Evolutionary conservation across 2,888 invertebrate species (phyloP), one percentile per base, ranked within the genome.

Genomic region (Gymnosoma rotundatum): DNA sequence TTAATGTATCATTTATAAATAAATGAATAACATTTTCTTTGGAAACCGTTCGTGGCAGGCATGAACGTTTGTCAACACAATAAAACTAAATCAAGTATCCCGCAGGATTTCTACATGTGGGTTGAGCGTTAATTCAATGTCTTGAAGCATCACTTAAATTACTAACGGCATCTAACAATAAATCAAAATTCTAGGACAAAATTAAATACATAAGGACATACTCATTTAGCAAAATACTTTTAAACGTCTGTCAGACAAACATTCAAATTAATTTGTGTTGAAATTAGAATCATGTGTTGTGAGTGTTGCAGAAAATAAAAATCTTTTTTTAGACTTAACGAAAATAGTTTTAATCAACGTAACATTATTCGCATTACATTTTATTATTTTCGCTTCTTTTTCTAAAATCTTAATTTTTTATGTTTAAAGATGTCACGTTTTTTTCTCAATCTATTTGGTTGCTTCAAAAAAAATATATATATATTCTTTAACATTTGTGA

Each of bases 141-240:
- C 58, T 48, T 42, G 32, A 58, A 63, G 72, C 25, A 83, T 63
- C 70, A 85, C 83, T 48, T 74, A 76, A 87, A 86, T 87, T 85
- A 87, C 60, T 56, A 73, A 78, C 83, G 12, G 12, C 42, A 83
- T 52, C 48, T 45, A 70, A 70, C 12, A 63, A 42, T 21, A 60
- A 63, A 67, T 20, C n/a, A n/a, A 48, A 21, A 63, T 70, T 70
- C 36, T 63, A 70, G 67, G 60, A 70, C 75, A n/a, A 52, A 36
- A 38, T 66, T 9, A 56, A 56, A 48, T 48, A 48, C 16, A 48
- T 61, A 8, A 18, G 3, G 7, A 18, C 18, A 3, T 7, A 18
- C 18, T 12, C 18, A 52, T 52, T n/a, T 7, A 18, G 50, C 9
- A 52, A 32, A 25, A n/a, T 21, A 20, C 16, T 14, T 56, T 14